A percentile compares a stretch with the other conserved stretches of the same genome.
Conservation (phyloP, 2,888 invertebrate genomes). For the Ornithoptera alexandrae region DNA sequence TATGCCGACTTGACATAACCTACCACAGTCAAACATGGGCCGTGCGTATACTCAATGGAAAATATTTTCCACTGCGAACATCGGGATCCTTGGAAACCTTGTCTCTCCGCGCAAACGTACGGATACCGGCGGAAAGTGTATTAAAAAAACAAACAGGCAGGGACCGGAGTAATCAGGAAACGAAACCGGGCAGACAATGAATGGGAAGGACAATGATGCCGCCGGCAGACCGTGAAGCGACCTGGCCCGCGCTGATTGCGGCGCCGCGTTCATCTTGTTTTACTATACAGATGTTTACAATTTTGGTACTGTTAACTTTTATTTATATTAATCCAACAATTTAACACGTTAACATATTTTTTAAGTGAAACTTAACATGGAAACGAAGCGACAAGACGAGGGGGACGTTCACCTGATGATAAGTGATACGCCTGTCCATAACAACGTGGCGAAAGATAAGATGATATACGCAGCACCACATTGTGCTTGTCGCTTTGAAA, state of each 20-base stretch:
- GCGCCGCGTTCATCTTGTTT: neutral
- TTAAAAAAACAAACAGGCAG: constrained; percentile 14
- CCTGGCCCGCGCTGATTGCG: constrained; percentile 28
- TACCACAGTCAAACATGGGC: no score
- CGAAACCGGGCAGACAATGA: constrained; percentile 40
- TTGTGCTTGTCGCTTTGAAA: no score
- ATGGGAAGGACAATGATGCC: constrained; percentile 43
- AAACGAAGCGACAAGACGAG: no score
- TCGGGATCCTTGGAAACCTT: constrained; percentile 3
- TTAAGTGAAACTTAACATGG: no score
- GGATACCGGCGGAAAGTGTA: constrained; percentile 7
- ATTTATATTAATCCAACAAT: no score
- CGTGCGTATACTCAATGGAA: neutral
- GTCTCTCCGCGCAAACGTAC: neutral
- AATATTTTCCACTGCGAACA: constrained; percentile 6
- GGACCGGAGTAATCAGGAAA: constrained; percentile 26
- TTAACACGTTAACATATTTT: no score
- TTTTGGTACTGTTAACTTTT: no score
- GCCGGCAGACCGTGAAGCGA: constrained; percentile 47
- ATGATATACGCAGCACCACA: no score
- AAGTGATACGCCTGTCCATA: no score
- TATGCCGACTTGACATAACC: no score
- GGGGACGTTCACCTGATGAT: no score
- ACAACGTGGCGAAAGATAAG: no score
- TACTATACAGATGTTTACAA: neutral